phyloP scores from a whole-genome alignment of 2,113 vertebrate genomes.

The Gallinago undulata region DNA sequence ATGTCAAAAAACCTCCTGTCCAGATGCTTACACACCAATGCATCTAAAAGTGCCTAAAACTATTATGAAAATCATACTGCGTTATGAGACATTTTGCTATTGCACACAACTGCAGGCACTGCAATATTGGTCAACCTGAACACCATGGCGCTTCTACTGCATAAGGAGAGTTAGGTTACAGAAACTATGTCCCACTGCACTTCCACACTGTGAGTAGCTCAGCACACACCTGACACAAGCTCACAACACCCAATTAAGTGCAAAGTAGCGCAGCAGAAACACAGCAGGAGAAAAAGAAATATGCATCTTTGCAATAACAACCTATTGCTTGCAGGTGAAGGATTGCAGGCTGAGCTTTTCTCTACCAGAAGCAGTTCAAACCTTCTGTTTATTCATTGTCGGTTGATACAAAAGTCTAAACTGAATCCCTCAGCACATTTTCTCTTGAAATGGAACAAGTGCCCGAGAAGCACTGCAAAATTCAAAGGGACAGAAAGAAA shows the following conservation, averaged over 20 bases:
- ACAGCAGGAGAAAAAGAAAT: background rate
- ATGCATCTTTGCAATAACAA: background rate
- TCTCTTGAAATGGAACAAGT: background rate
- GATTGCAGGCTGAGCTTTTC: background rate
- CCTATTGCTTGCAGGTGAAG: background rate
- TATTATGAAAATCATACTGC: fast-evolving
- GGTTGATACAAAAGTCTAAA: background rate
- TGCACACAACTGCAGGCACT: background rate
- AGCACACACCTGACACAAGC: background rate
- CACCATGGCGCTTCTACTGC: fast-evolving
- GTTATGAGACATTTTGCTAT: background rate
- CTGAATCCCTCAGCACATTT: background rate
- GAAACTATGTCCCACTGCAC: background rate
- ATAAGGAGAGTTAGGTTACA: background rate
- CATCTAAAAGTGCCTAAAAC: background rate
- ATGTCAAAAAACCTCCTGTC: background rate
- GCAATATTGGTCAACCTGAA: background rate
- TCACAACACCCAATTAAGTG: background rate
- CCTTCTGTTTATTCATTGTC: background rate
- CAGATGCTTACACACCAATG: background rate
- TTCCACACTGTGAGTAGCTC: background rate
- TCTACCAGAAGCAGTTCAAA: background rate
- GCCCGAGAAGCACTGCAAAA: background rate
- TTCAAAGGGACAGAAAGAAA: background rate
- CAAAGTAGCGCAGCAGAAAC: background rate